Evolutionary conservation across 2,888 invertebrate genomes (phyloP), one percentile per base, ranked within the genome.

Genomic region (Eupithecia insigniata): DNA sequence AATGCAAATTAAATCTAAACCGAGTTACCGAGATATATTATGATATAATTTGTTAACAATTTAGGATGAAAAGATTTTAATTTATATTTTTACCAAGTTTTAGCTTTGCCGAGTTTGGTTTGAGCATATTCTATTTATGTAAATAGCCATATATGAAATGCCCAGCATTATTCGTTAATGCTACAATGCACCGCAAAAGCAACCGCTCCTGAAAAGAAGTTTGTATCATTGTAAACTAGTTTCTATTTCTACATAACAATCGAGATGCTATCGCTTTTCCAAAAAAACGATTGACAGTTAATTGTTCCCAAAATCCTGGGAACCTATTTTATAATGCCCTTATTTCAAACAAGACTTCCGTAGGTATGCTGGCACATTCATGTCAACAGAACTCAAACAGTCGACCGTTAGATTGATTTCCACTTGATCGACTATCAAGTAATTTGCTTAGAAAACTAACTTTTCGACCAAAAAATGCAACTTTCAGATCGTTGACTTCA

Each of bases 371-470:
- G 73, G 77, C 73, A 70, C 62, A 72, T 74, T 74, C 69, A 78
- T 79, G 82, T 84, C 85, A 87, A 89, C 84, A 80, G 81, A 76
- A 80, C 28, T 58, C 58, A 69, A 69, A 69, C 67, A 71, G 71
- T 60, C 81, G 88, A 88, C 92, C 92, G 93, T 93, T 93, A 90
- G 81, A 77, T 83, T 81, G 78, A 77, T 85, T 89, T 92, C 87
- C 91, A 87, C 88, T 82, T 90, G 88, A 87, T 80, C 86, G 85
- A 82, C 77, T 84, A 74, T 75, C 78, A 87, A 89, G 82, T 83
- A 84, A 83, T 81, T 82, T 77, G 79, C 78, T 82, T 82, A 76
- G 74, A 80, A 83, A 82, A 80, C 75, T 84, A 81, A 85, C 81
- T 83, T 89, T 90, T 89, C 85, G 83, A 79, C 84, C 79, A 84